phyloP scores from a whole-genome alignment of 2,888 invertebrate species.

The Willowsia nigromaculata region DNA sequence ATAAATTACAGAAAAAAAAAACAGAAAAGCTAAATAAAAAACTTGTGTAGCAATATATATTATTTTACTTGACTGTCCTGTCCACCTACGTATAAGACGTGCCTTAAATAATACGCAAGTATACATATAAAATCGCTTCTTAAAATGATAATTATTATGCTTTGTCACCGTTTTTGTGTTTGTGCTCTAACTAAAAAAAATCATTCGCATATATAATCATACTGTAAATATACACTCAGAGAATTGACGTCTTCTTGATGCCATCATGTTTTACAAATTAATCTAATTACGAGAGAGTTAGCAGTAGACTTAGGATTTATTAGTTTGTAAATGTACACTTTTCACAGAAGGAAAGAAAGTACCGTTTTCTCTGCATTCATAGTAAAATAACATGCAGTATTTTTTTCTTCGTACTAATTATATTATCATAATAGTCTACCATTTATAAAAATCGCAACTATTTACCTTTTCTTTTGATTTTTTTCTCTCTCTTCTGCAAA shows the following conservation, averaged over 20 bases:
- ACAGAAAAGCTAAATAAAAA: conserved; percentile 24
- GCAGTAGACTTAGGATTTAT: not conserved
- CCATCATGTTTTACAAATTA: not conserved
- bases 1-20: not conserved
- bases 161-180: not conserved
- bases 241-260: not conserved
- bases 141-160: not conserved
- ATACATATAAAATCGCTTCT: not conserved
- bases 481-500: not conserved
- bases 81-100: not conserved
- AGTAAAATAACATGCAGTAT: conserved; percentile 26
- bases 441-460: not conserved
- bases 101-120: not conserved
- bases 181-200: not conserved
- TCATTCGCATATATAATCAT: too few species aligned
- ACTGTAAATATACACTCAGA: conserved; percentile 21
- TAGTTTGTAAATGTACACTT: conserved; percentile 58
- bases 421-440: not conserved
- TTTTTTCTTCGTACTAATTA: not conserved
- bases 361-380: conserved; percentile 54
- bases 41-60: not conserved
- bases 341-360: conserved; percentile 64
- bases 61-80: conserved; percentile 32
- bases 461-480: not conserved
- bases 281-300: not conserved